phyloP scores from a whole-genome alignment of 2,797 vertebrate genomes.

The Poliocrania exsul region DNA sequence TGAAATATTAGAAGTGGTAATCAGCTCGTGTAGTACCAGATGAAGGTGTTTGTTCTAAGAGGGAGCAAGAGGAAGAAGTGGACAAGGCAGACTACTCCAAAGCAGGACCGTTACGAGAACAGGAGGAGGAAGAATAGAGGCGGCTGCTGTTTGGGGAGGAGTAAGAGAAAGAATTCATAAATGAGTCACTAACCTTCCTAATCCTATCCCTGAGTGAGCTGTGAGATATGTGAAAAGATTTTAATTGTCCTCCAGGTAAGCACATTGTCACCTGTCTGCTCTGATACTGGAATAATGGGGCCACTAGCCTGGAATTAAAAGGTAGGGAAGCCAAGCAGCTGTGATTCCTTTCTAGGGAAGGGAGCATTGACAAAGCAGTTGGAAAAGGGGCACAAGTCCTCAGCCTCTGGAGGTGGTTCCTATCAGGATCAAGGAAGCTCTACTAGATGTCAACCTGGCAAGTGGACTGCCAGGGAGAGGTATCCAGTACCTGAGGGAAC shows the following conservation, averaged over 20 bases:
- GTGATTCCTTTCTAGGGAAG: not conserved
- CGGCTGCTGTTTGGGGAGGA: not conserved
- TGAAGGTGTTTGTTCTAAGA: not conserved
- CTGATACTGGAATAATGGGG: not conserved
- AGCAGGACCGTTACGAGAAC: not conserved
- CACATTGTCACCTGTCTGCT: not conserved
- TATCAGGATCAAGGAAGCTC: not conserved
- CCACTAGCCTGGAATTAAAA: not conserved
- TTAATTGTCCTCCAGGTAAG: not conserved
- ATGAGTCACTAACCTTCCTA: not conserved
- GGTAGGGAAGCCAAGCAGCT: not conserved
- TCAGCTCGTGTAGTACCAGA: not conserved
- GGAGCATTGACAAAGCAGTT: not conserved
- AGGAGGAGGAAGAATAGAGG: not conserved
- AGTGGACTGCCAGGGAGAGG: not conserved
- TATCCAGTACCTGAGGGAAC: not conserved
- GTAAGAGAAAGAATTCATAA: not conserved
- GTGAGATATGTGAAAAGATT: not conserved
- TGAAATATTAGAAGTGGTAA: not conserved
- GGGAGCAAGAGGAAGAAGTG: not conserved
- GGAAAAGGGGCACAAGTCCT: not conserved
- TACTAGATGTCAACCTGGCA: not conserved
- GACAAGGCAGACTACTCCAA: not conserved
- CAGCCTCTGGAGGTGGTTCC: not conserved
- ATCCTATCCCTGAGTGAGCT: not conserved